Percentiles rank a stretch among this genome's conserved stretches.
Conservation (phyloP, 2,888 invertebrate genomes). For the Neelides folsomi region DNA sequence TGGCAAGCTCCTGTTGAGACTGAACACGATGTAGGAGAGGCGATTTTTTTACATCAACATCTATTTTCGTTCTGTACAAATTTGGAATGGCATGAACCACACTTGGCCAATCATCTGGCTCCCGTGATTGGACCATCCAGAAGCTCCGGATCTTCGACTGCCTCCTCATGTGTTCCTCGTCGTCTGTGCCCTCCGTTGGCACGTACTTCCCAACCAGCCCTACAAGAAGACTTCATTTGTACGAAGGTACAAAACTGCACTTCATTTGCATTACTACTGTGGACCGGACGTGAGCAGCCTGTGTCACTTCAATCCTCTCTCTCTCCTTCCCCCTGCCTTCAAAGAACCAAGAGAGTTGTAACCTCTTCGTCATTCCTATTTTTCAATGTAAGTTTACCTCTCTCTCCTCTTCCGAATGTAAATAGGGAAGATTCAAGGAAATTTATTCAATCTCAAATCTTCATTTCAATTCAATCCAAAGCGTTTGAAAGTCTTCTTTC, state of each 20-base stretch:
- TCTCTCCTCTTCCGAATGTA: not conserved
- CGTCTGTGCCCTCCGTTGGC: conserved; percentile 11
- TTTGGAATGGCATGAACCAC: conserved; percentile 34
- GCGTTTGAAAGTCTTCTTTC: too few relatives aligned
- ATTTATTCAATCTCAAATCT: too few relatives aligned
- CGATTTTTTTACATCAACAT: conserved; percentile 20
- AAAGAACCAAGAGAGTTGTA: not conserved
- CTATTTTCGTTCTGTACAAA: conserved; percentile 34
- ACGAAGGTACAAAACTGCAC: conserved; percentile 31
- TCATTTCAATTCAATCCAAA: too few relatives aligned
- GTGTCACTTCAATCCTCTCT: conserved; percentile 12
- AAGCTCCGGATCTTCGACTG: conserved; percentile 22
- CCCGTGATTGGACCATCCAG: conserved; percentile 32
- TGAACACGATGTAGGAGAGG: conserved; percentile 2
- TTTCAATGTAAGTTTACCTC: not conserved
- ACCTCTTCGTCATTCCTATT: conserved; percentile 6
- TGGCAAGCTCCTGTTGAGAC: too few relatives aligned
- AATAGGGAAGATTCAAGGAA: too few relatives aligned
- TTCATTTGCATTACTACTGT: conserved; percentile 33
- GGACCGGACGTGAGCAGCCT: conserved; percentile 21
- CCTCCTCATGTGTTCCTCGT: conserved; percentile 5
- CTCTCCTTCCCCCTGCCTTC: not conserved
- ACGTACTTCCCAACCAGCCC: conserved; percentile 10
- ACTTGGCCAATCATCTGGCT: conserved; percentile 34
- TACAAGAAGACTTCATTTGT: conserved; percentile 18